Conservation (phyloP, 2,797 vertebrate species). For the Pipistrellus nathusii region DNA sequence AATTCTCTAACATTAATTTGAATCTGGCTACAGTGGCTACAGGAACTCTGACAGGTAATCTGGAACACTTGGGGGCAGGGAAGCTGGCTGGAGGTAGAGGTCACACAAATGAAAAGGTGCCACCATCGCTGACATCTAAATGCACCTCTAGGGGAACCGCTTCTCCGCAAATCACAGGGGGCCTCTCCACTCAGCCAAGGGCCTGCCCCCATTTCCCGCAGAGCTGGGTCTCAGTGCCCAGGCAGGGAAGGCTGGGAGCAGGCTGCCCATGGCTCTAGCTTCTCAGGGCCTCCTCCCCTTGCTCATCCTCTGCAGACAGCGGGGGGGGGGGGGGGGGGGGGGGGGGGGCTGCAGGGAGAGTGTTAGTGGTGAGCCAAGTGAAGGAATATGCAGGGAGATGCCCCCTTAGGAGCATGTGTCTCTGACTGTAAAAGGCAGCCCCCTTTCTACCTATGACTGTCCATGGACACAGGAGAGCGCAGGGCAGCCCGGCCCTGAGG, state of each 20-base stretch:
- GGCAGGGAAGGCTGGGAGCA: neutral
- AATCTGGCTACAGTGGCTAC: neutral
- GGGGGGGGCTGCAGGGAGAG: neutral
- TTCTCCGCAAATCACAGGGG: neutral
- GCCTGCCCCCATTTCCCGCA: neutral
- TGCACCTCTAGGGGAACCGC: neutral
- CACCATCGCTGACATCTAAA: neutral
- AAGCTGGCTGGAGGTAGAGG: neutral
- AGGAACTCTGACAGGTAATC: neutral
- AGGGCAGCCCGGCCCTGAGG: neutral
- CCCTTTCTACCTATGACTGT: neutral
- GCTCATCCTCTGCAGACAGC: neutral
- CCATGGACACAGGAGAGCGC: neutral
- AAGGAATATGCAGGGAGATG: neutral
- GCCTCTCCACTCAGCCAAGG: neutral
- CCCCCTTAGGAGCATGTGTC: neutral
- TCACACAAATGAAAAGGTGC: neutral
- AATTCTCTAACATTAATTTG: neutral
- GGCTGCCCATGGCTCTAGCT: neutral
- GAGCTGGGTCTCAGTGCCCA: neutral
- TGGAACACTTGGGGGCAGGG: neutral
- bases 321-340: too few relatives aligned
- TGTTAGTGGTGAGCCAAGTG: neutral
- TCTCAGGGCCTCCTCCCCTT: neutral
- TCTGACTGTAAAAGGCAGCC: neutral